phyloP scores from a whole-genome alignment of 2,888 invertebrate genomes.

The Arge pagana region DNA sequence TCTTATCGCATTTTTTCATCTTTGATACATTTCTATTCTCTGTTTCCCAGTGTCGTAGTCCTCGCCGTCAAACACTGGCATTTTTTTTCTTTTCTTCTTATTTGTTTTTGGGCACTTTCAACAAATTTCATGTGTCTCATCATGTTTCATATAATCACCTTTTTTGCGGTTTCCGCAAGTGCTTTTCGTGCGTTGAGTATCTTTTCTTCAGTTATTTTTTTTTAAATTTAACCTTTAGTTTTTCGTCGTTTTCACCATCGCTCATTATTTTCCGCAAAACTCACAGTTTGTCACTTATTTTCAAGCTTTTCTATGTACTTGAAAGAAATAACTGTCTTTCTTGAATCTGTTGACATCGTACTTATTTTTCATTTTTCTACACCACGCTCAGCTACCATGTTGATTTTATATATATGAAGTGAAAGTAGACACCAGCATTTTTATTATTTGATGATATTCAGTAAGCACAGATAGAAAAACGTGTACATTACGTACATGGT shows the following conservation, averaged over 20 bases:
- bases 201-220: conserved; percentile 2
- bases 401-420: no score
- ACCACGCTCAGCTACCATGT: no score
- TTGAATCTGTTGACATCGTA: no score
- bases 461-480: no score
- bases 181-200: conserved; percentile 7
- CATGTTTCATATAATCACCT: conserved; percentile 2
- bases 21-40: conserved; percentile 13
- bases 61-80: not conserved
- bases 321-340: no score
- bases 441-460: no score
- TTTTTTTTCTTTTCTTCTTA: conserved; percentile 1
- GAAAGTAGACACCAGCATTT: no score
- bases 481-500: no score
- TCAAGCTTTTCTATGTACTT: no score
- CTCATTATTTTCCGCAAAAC: conserved; percentile 1
- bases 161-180: not conserved
- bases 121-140: conserved; percentile 5
- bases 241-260: conserved; percentile 4
- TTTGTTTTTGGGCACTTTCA: conserved; percentile 7
- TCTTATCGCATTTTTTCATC: conserved; percentile 19
- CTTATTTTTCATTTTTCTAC: not conserved
- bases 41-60: conserved; percentile 24
- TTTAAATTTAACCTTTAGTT: not conserved
- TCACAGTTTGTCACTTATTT: no score